phyloP scores from a whole-genome alignment of 2,888 invertebrate genomes.

The Beris morrisii region DNA sequence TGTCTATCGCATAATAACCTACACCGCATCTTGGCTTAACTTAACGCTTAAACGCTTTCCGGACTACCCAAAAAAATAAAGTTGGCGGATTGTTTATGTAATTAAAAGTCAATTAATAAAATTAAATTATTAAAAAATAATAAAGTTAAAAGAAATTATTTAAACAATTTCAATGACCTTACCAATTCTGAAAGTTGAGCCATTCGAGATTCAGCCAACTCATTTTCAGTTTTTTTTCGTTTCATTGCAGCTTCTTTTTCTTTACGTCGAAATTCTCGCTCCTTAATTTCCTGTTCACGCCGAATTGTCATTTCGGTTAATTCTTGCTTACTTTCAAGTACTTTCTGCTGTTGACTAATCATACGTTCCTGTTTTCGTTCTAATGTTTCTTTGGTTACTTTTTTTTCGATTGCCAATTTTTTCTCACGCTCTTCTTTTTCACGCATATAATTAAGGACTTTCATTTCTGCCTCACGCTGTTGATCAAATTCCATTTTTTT shows the following conservation, averaged over 20 bases:
- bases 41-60: too few species aligned
- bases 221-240: constrained; percentile 48
- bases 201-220: constrained; percentile 48
- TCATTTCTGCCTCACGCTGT: constrained; percentile 52
- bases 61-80: too few species aligned
- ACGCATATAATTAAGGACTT: constrained; percentile 53
- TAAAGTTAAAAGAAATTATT: too few species aligned
- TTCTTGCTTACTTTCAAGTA: constrained; percentile 47
- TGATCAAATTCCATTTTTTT: constrained; percentile 53
- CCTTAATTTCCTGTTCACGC: constrained; percentile 53
- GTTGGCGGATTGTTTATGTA: too few species aligned
- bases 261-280: constrained; percentile 53
- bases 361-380: constrained; percentile 53
- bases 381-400: constrained; percentile 49
- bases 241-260: constrained; percentile 51
- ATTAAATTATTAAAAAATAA: too few species aligned
- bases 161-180: constrained; percentile 3
- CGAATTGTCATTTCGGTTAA: constrained; percentile 51
- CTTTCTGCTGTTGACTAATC: constrained; percentile 49
- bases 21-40: too few species aligned
- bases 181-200: constrained; percentile 50
- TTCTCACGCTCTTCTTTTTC: constrained; percentile 51
- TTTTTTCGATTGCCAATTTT: constrained; percentile 48
- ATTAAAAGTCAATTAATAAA: too few species aligned
- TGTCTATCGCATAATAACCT: too few species aligned